Percentiles rank a stretch among this genome's conserved stretches.
Conservation (phyloP, 1,140 invertebrate species). For the Planococcus citri region DNA sequence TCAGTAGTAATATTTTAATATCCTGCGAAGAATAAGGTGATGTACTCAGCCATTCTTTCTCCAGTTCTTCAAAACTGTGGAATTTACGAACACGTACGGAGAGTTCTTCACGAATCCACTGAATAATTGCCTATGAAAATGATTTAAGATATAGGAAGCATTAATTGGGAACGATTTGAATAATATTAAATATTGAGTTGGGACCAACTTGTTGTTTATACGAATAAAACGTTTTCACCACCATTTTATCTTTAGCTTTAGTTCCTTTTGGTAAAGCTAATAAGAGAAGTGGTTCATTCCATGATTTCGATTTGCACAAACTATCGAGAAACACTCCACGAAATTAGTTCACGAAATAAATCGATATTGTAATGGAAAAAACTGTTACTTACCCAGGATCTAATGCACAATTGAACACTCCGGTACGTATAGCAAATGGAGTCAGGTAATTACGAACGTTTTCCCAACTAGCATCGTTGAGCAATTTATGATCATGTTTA, state of each 20-base stretch:
- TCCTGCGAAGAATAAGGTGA: conserved; percentile 10
- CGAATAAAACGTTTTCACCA: conserved; percentile 34
- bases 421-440: conserved; percentile 39
- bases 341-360: conserved; percentile 20
- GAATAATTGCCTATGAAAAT: conserved; percentile 31
- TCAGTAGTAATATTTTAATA: conserved; percentile 36
- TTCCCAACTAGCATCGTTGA: conserved; percentile 35
- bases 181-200: no score
- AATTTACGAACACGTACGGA: conserved; percentile 36
- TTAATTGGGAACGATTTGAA: no score
- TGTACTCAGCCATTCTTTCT: conserved; percentile 28
- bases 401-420: conserved; percentile 38
- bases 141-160: no score
- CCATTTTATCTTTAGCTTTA: conserved; percentile 39
- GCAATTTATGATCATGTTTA: conserved; percentile 24
- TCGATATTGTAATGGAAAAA: no score
- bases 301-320: conserved; percentile 38
- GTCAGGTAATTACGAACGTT: conserved; percentile 34
- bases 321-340: conserved; percentile 34
- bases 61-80: conserved; percentile 29
- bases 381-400: conserved; percentile 35
- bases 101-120: conserved; percentile 38
- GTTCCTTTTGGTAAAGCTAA: conserved; percentile 39
- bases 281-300: conserved; percentile 36
- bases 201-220: conserved; percentile 31